These are phyloP conservation scores for Dermatemys mawii DNA, from an alignment of 2,113 vertebrate species.

Conservation along the genomic window DNA sequence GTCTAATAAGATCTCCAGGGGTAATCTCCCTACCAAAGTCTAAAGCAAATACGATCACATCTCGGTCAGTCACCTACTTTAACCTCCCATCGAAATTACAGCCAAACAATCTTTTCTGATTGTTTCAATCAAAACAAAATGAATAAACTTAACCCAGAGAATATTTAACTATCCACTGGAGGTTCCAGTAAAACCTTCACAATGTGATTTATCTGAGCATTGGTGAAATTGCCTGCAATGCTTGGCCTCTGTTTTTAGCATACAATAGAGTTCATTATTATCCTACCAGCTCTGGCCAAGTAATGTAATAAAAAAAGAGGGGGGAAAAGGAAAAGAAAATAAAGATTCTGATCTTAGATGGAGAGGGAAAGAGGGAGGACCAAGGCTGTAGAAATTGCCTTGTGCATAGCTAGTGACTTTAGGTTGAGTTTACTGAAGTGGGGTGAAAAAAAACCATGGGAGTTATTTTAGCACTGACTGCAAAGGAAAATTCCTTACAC, in stretches of 20 bases:
- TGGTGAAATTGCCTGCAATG: slow-evolving; percentile 78
- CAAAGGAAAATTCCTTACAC: neutral
- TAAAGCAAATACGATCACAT: slow-evolving; percentile 71
- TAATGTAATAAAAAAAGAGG: slow-evolving; percentile 66
- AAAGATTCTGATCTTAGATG: neutral
- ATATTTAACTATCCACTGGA: slow-evolving; percentile 78
- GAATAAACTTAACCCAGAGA: slow-evolving; percentile 51
- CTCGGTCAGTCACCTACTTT: slow-evolving; percentile 75
- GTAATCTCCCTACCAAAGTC: slow-evolving; percentile 73
- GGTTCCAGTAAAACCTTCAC: slow-evolving; percentile 75
- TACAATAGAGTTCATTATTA: slow-evolving; percentile 77
- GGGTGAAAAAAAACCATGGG: neutral
- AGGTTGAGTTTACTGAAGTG: neutral
- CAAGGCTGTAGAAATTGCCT: neutral
- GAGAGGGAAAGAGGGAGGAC: neutral
- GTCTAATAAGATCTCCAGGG: slow-evolving; percentile 76
- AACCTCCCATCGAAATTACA: slow-evolving; percentile 78
- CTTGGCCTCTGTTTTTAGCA: slow-evolving; percentile 77
- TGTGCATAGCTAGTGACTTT: neutral
- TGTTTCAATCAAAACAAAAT: slow-evolving; percentile 81
- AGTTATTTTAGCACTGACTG: neutral
- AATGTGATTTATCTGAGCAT: slow-evolving; percentile 78
- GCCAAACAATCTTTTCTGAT: slow-evolving; percentile 75
- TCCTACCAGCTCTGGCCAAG: slow-evolving; percentile 38
- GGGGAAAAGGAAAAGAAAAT: neutral